phyloP scores from a whole-genome alignment of 2,113 vertebrate species.

The Anseranas semipalmata region DNA sequence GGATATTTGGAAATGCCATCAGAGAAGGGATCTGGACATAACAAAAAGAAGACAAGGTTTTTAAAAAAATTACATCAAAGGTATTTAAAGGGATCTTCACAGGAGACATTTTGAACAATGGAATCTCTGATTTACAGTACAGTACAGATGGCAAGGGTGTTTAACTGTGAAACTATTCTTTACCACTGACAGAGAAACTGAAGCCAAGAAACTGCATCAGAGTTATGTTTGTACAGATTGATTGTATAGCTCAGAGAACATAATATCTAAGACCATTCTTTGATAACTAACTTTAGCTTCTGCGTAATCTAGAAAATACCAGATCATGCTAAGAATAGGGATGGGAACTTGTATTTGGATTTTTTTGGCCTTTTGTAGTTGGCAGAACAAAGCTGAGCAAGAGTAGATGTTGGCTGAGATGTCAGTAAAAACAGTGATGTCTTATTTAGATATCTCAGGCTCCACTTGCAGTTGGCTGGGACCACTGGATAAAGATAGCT shows the following conservation, averaged over 20 bases:
- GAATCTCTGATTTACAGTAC: constrained; percentile 10
- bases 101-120: constrained; percentile 29
- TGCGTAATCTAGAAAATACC: constrained; percentile 7
- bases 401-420: neutral
- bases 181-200: neutral
- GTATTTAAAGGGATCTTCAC: constrained; percentile 4
- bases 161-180: constrained; percentile 8
- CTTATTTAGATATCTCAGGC: neutral
- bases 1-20: constrained; percentile 45
- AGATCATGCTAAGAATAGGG: neutral
- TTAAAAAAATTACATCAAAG: neutral
- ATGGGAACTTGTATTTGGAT: neutral
- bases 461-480: neutral
- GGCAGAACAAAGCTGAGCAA: neutral
- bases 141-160: neutral
- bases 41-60: neutral
- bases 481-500: neutral
- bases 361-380: neutral
- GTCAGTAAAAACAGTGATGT: neutral
- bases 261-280: neutral
- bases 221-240: neutral
- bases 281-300: neutral
- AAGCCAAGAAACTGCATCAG: neutral
- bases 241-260: neutral
- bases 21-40: neutral